Evolutionary conservation across 2,888 invertebrate genomes (phyloP), one percentile per base, ranked within the genome.

Genomic region (Dynastes hyllus): DNA sequence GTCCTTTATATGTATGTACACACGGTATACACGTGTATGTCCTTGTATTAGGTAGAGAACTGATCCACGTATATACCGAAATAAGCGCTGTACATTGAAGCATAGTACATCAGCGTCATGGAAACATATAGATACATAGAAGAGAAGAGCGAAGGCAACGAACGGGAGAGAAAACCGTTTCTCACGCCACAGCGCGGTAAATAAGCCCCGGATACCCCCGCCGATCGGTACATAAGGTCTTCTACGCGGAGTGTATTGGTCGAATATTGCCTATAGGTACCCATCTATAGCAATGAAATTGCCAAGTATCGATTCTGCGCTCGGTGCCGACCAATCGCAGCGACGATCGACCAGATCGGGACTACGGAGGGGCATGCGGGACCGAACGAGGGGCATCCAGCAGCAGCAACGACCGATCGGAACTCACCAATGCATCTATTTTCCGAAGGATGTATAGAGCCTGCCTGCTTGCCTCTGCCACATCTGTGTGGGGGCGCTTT

Each of bases 271-370:
- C 88, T 88, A 89, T 89, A 89, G 89, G 89, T 89, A 88, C 87
- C 88, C 89, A 89, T 89, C 89, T 89, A 89, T 89, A 89, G 89
- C 89, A 89, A 89, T 89, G 87, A 87, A 88, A 88, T 88, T 86
- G 87, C 88, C 87, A 89, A 88, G 91, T 91, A 91, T 92, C 92
- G 91, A 92, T 92, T 91, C 90, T 91, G 92, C 91, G 92, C 91
- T 82, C 83, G 88, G 85, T 86, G 69, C 51, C 89, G 91, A 90
- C 92, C 92, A 91, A 92, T 92, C 91, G 80, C 80, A 58, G 40
- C 55, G 22, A 37, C 40, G 45, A 45, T 45, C 45, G 45, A 45
- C 45, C 45, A 83, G 81, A 73, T 79, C 81, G 82, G 81, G 82
- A 11, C 45, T 8, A 45, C 45, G 80, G 83, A 79, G 82, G 80